Conservation (phyloP, 2,113 vertebrate genomes). For the Actinemys pallida region DNA sequence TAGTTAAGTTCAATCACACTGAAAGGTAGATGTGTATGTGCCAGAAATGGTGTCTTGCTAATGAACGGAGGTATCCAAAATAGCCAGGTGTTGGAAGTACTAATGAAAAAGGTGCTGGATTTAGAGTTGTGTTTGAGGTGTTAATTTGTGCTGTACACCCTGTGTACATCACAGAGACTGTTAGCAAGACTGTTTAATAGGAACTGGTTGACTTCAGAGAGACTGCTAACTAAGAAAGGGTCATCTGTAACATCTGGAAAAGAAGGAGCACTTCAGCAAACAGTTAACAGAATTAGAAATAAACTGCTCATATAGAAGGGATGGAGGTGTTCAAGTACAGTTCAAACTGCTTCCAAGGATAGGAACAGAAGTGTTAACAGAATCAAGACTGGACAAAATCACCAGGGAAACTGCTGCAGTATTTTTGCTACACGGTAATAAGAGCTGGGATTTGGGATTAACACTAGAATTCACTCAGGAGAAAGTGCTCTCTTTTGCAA, state of each 20-base stretch:
- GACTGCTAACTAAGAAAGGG: background rate
- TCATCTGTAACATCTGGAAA: slow-evolving; percentile 28
- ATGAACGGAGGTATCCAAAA: slow-evolving; percentile 39
- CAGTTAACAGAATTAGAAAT: slow-evolving; percentile 26
- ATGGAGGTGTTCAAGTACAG: background rate
- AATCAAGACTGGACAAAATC: background rate
- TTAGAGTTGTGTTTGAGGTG: background rate
- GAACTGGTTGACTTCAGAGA: background rate
- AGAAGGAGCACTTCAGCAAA: background rate
- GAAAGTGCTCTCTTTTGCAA: background rate
- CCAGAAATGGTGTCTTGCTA: slow-evolving; percentile 32
- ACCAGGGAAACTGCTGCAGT: background rate
- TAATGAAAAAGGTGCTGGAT: background rate
- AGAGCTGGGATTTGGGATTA: background rate
- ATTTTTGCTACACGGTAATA: background rate
- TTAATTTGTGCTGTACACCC: background rate
- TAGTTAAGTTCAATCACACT: background rate
- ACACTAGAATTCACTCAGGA: background rate
- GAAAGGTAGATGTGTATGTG: slow-evolving; percentile 35
- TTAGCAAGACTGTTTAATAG: background rate
- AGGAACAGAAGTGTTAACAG: background rate
- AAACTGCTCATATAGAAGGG: background rate
- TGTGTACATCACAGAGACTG: background rate
- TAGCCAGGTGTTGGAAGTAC: slow-evolving; percentile 6
- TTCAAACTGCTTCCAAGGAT: slow-evolving; percentile 35